Conservation (phyloP, 2,113 vertebrate species). For the Caloenas nicobarica region DNA sequence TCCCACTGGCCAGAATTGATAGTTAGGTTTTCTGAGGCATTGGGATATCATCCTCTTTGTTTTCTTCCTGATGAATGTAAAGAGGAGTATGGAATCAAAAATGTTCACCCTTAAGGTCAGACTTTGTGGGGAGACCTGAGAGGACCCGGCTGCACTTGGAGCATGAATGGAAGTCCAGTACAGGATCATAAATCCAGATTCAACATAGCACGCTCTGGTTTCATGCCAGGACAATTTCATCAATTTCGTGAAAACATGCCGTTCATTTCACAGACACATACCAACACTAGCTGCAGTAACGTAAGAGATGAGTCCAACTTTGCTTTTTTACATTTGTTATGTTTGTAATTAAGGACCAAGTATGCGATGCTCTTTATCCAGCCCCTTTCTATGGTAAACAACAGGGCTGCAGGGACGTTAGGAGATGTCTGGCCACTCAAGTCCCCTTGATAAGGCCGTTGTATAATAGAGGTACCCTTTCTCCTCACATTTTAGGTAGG, state of each 20-base stretch:
- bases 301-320: not conserved
- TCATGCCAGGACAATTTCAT: not conserved
- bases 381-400: not conserved
- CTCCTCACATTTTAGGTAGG: accelerated
- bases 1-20: not conserved
- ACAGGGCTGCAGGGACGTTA: not conserved
- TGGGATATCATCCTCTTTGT: not conserved
- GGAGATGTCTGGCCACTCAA: not conserved
- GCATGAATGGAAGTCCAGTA: not conserved
- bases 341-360: not conserved
- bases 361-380: not conserved
- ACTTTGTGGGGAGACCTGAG: not conserved
- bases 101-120: not conserved
- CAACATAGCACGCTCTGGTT: not conserved
- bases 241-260: not conserved
- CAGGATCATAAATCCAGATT: not conserved
- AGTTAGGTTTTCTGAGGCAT: not conserved
- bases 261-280: not conserved
- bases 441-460: too few relatives aligned
- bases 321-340: not conserved
- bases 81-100: not conserved
- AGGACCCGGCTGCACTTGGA: not conserved
- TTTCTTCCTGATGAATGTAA: not conserved
- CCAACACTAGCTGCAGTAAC: not conserved
- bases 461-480: not conserved